Evolutionary conservation across 1,140 invertebrate genomes (phyloP).

Genomic region (Campoletis sonorensis): DNA sequence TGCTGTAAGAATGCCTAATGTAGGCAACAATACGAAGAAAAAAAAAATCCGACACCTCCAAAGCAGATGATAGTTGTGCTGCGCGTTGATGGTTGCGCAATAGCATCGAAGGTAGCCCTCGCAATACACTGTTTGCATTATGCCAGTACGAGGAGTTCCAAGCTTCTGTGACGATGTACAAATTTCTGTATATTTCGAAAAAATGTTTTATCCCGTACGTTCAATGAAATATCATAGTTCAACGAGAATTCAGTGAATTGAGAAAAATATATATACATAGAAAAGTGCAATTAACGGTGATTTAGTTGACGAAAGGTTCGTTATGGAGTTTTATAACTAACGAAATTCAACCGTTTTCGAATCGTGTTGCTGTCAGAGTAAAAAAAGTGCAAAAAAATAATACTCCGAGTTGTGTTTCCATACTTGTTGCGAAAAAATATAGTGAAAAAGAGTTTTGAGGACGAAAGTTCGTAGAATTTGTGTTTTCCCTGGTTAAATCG

Average conservation of each 20-base stretch:
- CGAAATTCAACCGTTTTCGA: background rate
- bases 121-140: constrained; percentile 45
- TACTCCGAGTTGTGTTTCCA: background rate
- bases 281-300: background rate
- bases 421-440: background rate
- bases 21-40: background rate
- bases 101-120: background rate
- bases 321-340: background rate
- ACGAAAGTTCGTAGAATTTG: background rate
- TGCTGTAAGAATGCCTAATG: background rate
- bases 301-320: background rate
- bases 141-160: constrained; percentile 38
- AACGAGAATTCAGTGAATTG: constrained; percentile 8
- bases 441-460: background rate
- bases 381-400: constrained; percentile 37
- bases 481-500: background rate
- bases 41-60: constrained; percentile 4
- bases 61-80: background rate
- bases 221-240: constrained; percentile 48
- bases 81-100: constrained; percentile 28
- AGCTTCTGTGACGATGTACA: constrained; percentile 39
- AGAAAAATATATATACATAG: background rate
- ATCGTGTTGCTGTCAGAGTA: constrained; percentile 39
- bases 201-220: constrained; percentile 41
- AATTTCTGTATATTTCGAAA: constrained; percentile 40